Conservation (phyloP, 2,797 vertebrate genomes). For the Amblyraja radiata region DNA sequence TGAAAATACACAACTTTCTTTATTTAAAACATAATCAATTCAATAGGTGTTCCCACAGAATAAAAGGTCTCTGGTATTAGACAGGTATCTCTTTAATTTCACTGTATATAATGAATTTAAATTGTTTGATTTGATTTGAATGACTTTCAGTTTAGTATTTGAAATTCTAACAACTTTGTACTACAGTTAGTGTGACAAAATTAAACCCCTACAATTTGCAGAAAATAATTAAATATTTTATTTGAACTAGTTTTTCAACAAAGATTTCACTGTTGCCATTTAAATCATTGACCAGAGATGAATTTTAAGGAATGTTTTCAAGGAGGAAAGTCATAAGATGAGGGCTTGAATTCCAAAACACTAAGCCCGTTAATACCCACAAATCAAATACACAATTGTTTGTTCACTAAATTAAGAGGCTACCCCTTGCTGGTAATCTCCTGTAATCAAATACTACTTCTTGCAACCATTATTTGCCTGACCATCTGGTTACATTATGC, state of each 20-base stretch:
- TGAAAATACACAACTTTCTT: neutral
- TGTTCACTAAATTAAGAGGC: neutral
- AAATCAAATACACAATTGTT: neutral
- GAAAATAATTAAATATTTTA: neutral
- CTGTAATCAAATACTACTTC: neutral
- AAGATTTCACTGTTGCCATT: neutral
- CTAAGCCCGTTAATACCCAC: neutral
- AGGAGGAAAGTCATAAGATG: neutral
- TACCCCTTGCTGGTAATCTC: neutral
- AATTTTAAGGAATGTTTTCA: neutral
- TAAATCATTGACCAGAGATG: neutral
- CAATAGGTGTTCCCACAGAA: neutral
- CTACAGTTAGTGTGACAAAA: neutral
- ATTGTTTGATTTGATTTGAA: neutral
- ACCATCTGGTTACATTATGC: neutral
- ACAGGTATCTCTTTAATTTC: neutral
- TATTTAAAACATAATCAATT: neutral
- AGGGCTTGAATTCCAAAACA: neutral
- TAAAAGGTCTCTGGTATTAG: neutral
- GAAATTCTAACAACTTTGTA: neutral
- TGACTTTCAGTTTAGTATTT: neutral
- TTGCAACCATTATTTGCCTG: neutral
- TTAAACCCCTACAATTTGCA: neutral
- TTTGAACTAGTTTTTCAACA: neutral
- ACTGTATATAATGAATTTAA: neutral